Evolutionary conservation across 2,113 vertebrate genomes (phyloP), one percentile per base, ranked within the genome.

Genomic region (Phalacrocorax brasilianus): DNA sequence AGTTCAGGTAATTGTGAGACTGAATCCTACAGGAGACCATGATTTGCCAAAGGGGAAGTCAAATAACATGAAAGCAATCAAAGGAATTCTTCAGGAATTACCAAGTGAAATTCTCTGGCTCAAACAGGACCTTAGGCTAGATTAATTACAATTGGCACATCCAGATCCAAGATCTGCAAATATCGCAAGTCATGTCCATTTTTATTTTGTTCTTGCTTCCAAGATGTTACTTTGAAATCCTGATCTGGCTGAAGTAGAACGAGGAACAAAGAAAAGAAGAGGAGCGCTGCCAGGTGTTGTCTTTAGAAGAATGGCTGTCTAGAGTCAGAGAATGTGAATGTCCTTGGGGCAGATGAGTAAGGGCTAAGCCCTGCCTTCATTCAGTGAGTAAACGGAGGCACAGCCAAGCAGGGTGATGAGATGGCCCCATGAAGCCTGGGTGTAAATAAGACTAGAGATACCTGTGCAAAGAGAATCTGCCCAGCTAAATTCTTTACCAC

Each of bases 11-110:
- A 97, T 83, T 94, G 92, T 91, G 72, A 94, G 87, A 95, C 63
- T 91, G 91, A 91, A 85, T 66, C 63, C 89, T 89, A 70, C 74
- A 88, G 91, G 87, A 95, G 80, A 91, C 45, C 74, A 47, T 26
- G 80, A 49, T 71, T 96, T 68, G 92, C 94, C 28, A 23, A 93
- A 95, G 91, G 89, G 83, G 70, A 95, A 95, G 74, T 87, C 95
- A 94, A 96, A 89, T 92, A 93, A 88, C 71, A 89, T 94, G 91
- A 97, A 94, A 96, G 93, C 80, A 96, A 91, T 89, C 92, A 94
- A 92, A 97, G 47, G 77, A 82, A 96, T 94, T 87, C 77, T 92
- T 89, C 84, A 85, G 89, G 88, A 95, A 92, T 93, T 84, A 92
- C 80, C 45, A 70, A 91, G 66, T 58, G 38, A 89, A 89, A 85